Evolutionary conservation across 2,888 invertebrate species (phyloP).

Genomic region (Metacarcinus magister): DNA sequence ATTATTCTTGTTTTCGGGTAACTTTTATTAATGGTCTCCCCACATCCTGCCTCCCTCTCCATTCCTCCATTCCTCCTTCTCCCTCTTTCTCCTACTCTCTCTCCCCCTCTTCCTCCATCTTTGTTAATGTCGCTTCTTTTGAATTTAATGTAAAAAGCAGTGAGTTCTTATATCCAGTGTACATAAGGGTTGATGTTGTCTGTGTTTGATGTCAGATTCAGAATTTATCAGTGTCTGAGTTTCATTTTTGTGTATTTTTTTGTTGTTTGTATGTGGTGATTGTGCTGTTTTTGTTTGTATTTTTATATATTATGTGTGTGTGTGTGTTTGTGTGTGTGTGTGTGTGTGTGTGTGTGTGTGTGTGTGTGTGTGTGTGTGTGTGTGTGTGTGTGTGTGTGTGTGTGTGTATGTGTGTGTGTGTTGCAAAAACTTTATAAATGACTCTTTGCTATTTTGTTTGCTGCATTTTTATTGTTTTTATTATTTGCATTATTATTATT

Average conservation of each 20-base stretch:
- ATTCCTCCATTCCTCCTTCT: constrained; percentile 48
- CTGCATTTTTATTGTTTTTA: background rate
- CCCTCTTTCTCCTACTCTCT: constrained; percentile 59
- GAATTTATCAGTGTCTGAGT: background rate
- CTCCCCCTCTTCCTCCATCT: background rate
- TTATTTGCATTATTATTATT: background rate
- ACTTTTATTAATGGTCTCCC: background rate
- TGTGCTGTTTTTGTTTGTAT: background rate
- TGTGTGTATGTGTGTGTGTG: constrained; percentile 51
- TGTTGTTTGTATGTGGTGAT: background rate
- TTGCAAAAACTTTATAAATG: background rate
- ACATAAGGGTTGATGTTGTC: background rate
- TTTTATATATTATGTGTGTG: background rate
- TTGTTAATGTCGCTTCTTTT: background rate
- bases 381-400: constrained; percentile 54
- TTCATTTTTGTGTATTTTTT: background rate
- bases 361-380: constrained; percentile 43
- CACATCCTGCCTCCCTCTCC: constrained; percentile 35
- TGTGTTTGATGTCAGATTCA: background rate
- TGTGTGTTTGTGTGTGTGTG: constrained; percentile 53
- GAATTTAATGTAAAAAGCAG: background rate
- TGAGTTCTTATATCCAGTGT: background rate
- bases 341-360: constrained; percentile 57
- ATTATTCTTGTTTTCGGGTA: background rate
- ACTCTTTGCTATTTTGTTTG: background rate